Conservation (phyloP, 2,888 invertebrate species). For the Caradrina kadenii region DNA sequence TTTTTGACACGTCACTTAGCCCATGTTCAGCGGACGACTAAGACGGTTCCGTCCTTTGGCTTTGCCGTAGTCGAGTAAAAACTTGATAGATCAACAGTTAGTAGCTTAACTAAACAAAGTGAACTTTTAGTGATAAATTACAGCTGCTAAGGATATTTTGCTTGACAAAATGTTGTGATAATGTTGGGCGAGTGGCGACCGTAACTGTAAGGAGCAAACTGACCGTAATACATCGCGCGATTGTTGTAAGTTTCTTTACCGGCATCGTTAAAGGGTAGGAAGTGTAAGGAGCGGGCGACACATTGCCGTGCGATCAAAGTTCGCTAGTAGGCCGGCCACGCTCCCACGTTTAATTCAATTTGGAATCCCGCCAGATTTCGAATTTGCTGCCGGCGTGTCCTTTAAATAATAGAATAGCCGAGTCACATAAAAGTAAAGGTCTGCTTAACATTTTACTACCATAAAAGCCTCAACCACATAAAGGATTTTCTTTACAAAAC, state of each 20-base stretch:
- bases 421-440: constrained; percentile 76
- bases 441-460: constrained; percentile 73
- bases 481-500: constrained; percentile 54
- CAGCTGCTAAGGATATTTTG: constrained; percentile 24
- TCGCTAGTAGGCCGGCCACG: constrained; percentile 76
- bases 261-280: constrained; percentile 63
- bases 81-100: constrained; percentile 24
- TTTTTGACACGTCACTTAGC: too few relatives aligned
- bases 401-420: constrained; percentile 86
- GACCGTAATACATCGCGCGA: constrained; percentile 37
- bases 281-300: constrained; percentile 65
- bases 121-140: constrained; percentile 17
- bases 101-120: constrained; percentile 19
- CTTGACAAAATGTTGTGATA: constrained; percentile 37
- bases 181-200: constrained; percentile 24
- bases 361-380: constrained; percentile 86
- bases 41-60: too few relatives aligned
- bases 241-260: constrained; percentile 55
- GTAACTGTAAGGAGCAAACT: constrained; percentile 31
- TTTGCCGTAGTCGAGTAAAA: too few relatives aligned
- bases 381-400: constrained; percentile 85
- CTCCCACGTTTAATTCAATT: constrained; percentile 87
- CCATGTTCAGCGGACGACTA: too few relatives aligned
- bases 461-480: constrained; percentile 66
- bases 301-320: constrained; percentile 81